A percentile compares a stretch with the other conserved stretches of the same genome.
These are phyloP conservation scores for Pristionchus pacificus DNA, from an alignment of 1,140 invertebrate species.

Conservation along the genomic window DNA sequence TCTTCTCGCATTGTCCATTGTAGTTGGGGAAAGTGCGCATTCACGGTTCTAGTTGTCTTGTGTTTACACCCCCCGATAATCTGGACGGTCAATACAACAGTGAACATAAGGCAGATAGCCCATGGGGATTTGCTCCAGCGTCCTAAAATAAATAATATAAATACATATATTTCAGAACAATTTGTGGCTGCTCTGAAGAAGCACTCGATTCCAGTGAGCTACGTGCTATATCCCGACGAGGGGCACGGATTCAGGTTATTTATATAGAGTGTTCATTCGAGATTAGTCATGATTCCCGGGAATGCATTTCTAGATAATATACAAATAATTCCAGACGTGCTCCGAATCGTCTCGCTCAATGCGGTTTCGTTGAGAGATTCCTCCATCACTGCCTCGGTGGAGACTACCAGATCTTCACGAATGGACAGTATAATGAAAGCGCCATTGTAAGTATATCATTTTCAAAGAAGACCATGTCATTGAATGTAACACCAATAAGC, in stretches of 20 bases:
- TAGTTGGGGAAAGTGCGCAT: no score
- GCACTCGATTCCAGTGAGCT: conserved; percentile 39
- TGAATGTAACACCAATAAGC: no score
- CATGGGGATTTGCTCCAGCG: not conserved
- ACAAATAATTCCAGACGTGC: not conserved
- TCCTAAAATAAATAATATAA: not conserved
- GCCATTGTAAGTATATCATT: conserved; percentile 22
- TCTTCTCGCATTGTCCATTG: no score
- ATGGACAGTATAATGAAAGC: conserved; percentile 34
- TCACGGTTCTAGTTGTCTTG: no score
- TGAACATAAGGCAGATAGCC: no score
- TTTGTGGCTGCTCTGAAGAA: conserved; percentile 51
- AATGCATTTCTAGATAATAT: no score
- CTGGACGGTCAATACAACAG: no score
- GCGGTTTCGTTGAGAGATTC: conserved; percentile 35
- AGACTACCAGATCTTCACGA: conserved; percentile 21
- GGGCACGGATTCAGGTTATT: conserved; percentile 33
- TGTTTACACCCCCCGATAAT: no score
- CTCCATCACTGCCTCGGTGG: conserved; percentile 31
- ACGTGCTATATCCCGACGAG: conserved; percentile 37
- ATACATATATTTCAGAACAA: conserved; percentile 43
- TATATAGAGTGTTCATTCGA: not conserved
- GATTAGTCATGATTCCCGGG: no score
- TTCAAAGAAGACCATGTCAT: no score
- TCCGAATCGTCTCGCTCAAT: conserved; percentile 31